Evolutionary conservation across 2,797 vertebrate genomes (phyloP).

Genomic region (Thaleichthys pacificus): DNA sequence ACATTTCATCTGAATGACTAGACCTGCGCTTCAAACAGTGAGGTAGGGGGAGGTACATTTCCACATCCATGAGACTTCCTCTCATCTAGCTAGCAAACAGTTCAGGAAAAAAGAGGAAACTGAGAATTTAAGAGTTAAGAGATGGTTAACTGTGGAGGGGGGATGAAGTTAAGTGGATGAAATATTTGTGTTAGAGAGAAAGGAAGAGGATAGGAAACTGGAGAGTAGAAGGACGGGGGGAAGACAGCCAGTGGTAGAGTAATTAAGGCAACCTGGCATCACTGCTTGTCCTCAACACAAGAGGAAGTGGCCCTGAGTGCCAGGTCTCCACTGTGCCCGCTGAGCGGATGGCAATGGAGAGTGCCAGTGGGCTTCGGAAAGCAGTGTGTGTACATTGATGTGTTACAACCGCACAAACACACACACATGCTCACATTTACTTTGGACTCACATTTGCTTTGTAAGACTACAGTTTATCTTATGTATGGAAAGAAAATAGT

Average conservation of each 20-base stretch:
- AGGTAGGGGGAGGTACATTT: background rate
- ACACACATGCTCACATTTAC: background rate
- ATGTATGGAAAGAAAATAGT: background rate
- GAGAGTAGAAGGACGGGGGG: constrained; percentile 35
- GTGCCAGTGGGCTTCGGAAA: constrained; percentile 47
- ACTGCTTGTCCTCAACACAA: constrained; percentile 26
- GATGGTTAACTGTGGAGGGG: constrained; percentile 7
- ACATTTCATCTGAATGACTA: no score
- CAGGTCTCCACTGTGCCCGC: constrained; percentile 52
- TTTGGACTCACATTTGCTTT: constrained; percentile 10
- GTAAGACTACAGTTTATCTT: background rate
- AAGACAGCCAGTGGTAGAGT: constrained; percentile 56
- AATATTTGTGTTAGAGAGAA: constrained; percentile 40
- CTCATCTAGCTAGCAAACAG: no score
- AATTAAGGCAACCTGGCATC: constrained; percentile 61
- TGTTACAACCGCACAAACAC: constrained; percentile 14
- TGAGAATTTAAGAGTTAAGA: background rate
- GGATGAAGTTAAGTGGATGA: constrained; percentile 35
- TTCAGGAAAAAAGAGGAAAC: constrained; percentile 1
- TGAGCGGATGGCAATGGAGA: constrained; percentile 45
- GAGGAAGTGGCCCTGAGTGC: constrained; percentile 47
- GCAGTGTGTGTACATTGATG: constrained; percentile 36
- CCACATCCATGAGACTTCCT: no score
- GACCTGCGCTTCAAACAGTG: no score
- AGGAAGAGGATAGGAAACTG: constrained; percentile 15